phyloP scores from a whole-genome alignment of 2,797 vertebrate genomes.

The Otus scops region DNA sequence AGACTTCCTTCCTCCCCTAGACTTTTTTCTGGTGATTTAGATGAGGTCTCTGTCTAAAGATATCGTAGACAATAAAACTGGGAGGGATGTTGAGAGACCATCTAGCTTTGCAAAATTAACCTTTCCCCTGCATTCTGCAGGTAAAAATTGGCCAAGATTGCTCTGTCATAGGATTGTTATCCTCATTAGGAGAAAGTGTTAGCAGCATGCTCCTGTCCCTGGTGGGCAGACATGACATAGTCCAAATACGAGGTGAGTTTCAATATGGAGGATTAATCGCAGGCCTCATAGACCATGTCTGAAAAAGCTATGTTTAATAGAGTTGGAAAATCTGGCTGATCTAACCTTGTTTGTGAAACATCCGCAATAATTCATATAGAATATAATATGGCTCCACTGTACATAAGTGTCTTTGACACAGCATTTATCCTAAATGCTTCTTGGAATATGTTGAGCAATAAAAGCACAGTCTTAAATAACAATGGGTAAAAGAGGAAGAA shows the following conservation, averaged over 20 bases:
- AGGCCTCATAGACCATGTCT: conserved; percentile 2
- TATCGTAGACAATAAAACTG: background rate
- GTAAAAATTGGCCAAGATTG: background rate
- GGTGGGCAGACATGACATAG: background rate
- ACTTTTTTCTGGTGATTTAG: background rate
- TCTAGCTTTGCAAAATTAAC: background rate
- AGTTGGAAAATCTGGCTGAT: conserved; percentile 51
- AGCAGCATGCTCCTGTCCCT: conserved; percentile 37
- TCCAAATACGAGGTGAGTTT: conserved; percentile 28
- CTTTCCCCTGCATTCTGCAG: conserved; percentile 14
- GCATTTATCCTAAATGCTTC: conserved; percentile 42
- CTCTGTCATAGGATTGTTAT: background rate
- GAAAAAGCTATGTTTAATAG: conserved; percentile 27
- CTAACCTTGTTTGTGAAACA: conserved; percentile 32
- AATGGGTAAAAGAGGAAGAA: background rate
- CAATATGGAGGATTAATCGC: background rate
- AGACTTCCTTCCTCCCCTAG: background rate
- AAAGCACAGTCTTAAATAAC: conserved; percentile 34
- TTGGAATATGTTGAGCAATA: conserved; percentile 44
- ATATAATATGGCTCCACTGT: conserved; percentile 19
- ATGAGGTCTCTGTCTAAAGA: background rate
- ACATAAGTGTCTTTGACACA: conserved; percentile 50
- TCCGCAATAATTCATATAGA: background rate
- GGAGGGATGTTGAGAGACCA: background rate
- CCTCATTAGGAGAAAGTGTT: conserved; percentile 27